Evolutionary conservation across 2,888 invertebrate species (phyloP).

Genomic region (Eupithecia subfuscata): DNA sequence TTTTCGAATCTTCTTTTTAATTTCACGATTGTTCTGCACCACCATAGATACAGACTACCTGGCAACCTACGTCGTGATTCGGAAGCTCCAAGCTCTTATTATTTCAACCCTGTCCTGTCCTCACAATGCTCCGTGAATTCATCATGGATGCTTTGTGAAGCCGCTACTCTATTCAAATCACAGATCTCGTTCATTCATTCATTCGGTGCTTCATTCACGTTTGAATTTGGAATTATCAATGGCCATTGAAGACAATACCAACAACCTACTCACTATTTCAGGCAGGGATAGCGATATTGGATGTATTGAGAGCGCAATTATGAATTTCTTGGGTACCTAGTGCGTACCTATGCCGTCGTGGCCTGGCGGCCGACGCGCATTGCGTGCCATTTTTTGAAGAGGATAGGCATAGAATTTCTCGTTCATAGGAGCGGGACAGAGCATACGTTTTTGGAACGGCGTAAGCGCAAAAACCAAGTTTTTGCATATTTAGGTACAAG

Average conservation of each 20-base stretch:
- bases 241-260: constrained; percentile 5
- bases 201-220: constrained; percentile 44
- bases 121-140: constrained; percentile 22
- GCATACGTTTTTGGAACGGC: too few relatives aligned
- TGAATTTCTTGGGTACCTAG: too few relatives aligned
- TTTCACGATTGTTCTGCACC: not conserved
- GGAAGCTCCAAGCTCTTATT: constrained; percentile 1
- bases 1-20: not conserved
- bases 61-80: not conserved
- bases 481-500: too few relatives aligned
- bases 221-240: constrained; percentile 23
- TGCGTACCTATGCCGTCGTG: too few relatives aligned
- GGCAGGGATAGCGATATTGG: not conserved
- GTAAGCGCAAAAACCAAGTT: too few relatives aligned
- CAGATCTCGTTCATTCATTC: constrained; percentile 35
- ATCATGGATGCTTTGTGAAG: constrained; percentile 26
- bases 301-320: not conserved
- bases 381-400: too few relatives aligned
- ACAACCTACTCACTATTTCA: not conserved
- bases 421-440: too few relatives aligned
- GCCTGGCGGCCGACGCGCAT: too few relatives aligned
- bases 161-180: constrained; percentile 34
- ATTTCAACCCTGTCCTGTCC: not conserved
- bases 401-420: too few relatives aligned
- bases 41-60: not conserved